Evolutionary conservation across 2,888 invertebrate species (phyloP).

Genomic region (Scaptomyza caliginosa): DNA sequence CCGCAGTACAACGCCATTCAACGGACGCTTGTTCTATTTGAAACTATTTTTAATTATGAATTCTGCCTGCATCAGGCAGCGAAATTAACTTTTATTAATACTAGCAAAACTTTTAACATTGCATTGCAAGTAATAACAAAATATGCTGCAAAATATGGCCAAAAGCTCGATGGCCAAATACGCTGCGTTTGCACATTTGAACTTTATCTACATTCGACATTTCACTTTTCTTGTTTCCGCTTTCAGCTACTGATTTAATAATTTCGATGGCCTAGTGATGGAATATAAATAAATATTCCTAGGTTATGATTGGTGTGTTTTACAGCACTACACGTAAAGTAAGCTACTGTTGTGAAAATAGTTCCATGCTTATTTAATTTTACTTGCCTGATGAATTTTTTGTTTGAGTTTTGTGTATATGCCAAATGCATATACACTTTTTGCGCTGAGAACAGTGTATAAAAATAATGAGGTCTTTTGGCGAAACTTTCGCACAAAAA

Average conservation of each 20-base stretch:
- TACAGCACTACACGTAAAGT: too few species aligned
- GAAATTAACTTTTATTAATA: conserved; percentile 72
- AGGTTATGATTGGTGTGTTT: too few species aligned
- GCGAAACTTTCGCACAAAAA: conserved; percentile 32
- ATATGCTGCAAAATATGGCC: too few species aligned
- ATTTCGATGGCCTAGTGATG: neutral
- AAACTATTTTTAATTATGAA: conserved; percentile 77
- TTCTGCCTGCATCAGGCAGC: conserved; percentile 52
- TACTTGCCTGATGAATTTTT: too few species aligned
- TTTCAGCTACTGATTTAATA: neutral
- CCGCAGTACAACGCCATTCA: conserved; percentile 11
- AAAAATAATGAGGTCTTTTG: conserved; percentile 30
- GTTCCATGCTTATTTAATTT: too few species aligned
- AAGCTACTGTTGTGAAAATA: too few species aligned
- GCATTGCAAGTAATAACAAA: conserved; percentile 40
- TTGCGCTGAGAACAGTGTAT: conserved; percentile 15
- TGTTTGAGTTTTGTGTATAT: too few species aligned
- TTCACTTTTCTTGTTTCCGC: neutral
- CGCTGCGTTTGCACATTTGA: too few species aligned
- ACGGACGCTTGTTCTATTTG: conserved; percentile 36
- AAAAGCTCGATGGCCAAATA: neutral
- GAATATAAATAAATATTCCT: too few species aligned
- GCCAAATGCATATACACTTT: neutral
- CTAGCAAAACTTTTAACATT: conserved; percentile 50
- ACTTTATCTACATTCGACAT: too few species aligned